Conservation (phyloP, 2,888 invertebrate species). For the Drosophila recens region DNA sequence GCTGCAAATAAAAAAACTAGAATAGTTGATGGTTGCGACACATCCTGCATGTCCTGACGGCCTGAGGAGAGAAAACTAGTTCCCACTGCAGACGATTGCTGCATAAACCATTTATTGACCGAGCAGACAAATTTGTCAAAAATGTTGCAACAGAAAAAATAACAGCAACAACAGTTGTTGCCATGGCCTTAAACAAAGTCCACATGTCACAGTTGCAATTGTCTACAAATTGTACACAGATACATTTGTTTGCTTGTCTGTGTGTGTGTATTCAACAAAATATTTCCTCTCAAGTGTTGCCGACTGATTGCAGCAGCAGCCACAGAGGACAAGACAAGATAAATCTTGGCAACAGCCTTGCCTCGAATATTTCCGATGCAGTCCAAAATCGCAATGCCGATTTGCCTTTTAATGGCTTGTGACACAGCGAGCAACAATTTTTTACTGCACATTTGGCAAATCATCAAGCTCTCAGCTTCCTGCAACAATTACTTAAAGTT, state of each 20-base stretch:
- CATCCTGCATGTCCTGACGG: conserved; percentile 16
- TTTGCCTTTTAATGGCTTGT: conserved; percentile 50
- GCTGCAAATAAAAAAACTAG: conserved; percentile 31
- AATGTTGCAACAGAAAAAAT: conserved; percentile 7
- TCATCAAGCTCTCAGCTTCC: conserved; percentile 33
- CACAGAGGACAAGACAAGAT: conserved; percentile 6
- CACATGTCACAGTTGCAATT: conserved; percentile 11
- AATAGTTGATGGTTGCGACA: conserved; percentile 24
- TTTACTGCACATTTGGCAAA: conserved; percentile 38
- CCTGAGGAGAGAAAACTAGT: neutral
- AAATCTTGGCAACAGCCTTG: conserved; percentile 59
- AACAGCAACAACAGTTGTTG: neutral
- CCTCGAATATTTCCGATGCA: conserved; percentile 32
- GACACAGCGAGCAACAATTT: conserved; percentile 55
- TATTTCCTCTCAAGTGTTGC: conserved; percentile 12
- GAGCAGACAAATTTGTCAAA: conserved; percentile 43
- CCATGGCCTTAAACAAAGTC: conserved; percentile 26
- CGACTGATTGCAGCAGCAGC: conserved; percentile 16
- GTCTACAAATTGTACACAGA: conserved; percentile 1
- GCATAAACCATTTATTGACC: conserved; percentile 37
- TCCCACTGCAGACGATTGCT: conserved; percentile 16
- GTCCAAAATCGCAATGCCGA: conserved; percentile 30
- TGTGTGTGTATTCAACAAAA: neutral
- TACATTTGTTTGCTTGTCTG: conserved; percentile 1
- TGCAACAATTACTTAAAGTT: conserved; percentile 19